Conservation (phyloP, 2,113 vertebrate species). For the Indicator maculatus region DNA sequence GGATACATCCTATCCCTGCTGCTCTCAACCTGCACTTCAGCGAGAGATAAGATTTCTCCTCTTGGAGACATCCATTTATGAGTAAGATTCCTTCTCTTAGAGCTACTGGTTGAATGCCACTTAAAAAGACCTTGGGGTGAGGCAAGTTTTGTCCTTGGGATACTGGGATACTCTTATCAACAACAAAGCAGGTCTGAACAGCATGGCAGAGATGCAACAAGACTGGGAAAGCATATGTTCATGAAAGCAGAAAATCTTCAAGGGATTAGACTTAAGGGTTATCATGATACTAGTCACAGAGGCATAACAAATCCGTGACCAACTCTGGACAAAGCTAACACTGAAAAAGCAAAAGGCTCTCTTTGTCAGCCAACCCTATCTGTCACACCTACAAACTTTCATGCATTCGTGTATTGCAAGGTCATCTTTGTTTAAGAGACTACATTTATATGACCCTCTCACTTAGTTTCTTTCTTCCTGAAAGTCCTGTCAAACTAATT, state of each 20-base stretch:
- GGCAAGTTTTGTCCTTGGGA: background rate
- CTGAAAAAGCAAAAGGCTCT: background rate
- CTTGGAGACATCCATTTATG: fast-evolving
- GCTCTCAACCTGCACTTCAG: background rate
- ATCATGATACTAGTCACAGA: fast-evolving
- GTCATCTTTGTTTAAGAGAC: background rate
- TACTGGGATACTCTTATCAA: background rate
- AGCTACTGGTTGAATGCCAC: background rate
- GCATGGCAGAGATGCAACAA: fast-evolving
- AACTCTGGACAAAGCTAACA: background rate
- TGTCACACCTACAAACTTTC: background rate
- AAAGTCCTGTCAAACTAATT: background rate
- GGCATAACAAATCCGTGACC: background rate
- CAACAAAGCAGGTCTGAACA: background rate
- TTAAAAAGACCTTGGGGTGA: background rate
- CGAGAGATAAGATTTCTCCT: background rate
- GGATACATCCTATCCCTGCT: background rate
- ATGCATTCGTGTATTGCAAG: background rate
- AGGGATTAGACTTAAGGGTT: background rate
- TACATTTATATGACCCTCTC: background rate
- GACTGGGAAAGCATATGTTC: background rate
- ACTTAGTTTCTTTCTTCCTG: background rate
- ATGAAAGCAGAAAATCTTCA: background rate
- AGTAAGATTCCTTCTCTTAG: background rate
- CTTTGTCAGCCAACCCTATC: background rate